Conservation (phyloP, 2,113 vertebrate species). For the Redunca redunca region DNA sequence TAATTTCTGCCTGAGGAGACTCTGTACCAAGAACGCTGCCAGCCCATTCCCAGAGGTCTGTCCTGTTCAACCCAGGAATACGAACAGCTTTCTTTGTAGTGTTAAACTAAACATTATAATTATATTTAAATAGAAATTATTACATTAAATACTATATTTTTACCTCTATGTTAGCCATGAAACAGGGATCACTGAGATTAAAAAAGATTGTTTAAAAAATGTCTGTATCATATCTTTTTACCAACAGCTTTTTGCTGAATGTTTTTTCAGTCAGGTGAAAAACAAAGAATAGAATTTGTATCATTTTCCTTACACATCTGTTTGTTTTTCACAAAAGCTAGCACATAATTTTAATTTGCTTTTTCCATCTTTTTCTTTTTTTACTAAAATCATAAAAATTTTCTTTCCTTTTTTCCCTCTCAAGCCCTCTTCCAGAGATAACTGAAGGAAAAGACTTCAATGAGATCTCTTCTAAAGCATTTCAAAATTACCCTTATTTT, state of each 20-base stretch:
- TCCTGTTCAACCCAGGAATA: not conserved
- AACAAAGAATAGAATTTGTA: not conserved
- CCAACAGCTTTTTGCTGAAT: not conserved
- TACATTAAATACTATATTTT: not conserved
- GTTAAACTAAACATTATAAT: not conserved
- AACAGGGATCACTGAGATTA: not conserved
- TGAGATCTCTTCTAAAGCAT: not conserved
- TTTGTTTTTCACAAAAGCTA: not conserved
- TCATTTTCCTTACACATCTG: not conserved
- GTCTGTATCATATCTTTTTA: not conserved
- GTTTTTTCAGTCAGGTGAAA: not conserved
- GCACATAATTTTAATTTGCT: not conserved
- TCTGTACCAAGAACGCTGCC: not conserved
- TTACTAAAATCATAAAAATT: not conserved
- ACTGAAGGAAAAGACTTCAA: not conserved
- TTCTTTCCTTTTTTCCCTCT: not conserved
- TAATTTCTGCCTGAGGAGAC: not conserved
- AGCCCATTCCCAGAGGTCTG: not conserved
- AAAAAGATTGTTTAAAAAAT: not conserved
- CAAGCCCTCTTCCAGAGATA: not conserved
- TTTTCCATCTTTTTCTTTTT: not conserved
- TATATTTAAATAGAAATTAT: not conserved
- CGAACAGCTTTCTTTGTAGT: not conserved
- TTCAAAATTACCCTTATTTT: not conserved
- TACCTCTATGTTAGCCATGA: not conserved